These are phyloP conservation scores for Drosophila sucinea DNA, from an alignment of 1,140 invertebrate genomes.

Conservation along the genomic window DNA sequence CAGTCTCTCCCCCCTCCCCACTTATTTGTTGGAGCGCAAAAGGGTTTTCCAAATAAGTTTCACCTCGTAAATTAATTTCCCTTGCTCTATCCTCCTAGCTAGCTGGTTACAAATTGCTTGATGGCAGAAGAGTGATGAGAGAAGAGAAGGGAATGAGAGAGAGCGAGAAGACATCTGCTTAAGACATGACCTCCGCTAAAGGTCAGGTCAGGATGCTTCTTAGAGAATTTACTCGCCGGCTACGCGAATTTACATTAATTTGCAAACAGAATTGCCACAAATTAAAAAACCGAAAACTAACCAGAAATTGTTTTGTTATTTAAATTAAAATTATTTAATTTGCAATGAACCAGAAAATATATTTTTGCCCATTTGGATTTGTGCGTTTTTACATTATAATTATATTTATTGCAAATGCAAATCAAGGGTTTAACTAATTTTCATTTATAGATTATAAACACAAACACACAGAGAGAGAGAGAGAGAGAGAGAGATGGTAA, in stretches of 20 bases:
- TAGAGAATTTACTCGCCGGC: slow-evolving; percentile 25
- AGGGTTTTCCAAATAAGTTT: slow-evolving; percentile 79
- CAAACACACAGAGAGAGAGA: not conserved
- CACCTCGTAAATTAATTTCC: slow-evolving; percentile 78
- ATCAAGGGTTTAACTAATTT: slow-evolving; percentile 46
- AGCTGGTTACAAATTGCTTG: slow-evolving; percentile 65
- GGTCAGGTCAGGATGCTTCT: slow-evolving; percentile 23
- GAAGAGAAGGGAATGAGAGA: not conserved
- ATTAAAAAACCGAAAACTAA: slow-evolving; percentile 33
- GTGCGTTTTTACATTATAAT: slow-evolving; percentile 25
- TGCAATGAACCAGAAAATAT: slow-evolving; percentile 25
- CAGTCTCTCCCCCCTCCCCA: not conserved
- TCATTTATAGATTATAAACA: slow-evolving; percentile 43
- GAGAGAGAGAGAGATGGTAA: not conserved
- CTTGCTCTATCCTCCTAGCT: slow-evolving; percentile 35
- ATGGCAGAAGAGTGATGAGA: not conserved
- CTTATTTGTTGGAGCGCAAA: slow-evolving; percentile 55
- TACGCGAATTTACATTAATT: slow-evolving; percentile 47
- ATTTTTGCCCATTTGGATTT: slow-evolving; percentile 1
- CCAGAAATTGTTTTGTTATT: slow-evolving; percentile 43
- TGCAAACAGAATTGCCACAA: slow-evolving; percentile 21
- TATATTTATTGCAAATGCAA: slow-evolving; percentile 50
- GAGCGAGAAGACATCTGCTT: slow-evolving; percentile 12
- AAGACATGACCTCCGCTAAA: slow-evolving; percentile 54
- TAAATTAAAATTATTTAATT: slow-evolving; percentile 44